These are phyloP conservation scores for Holothuria glaberrima DNA, from an alignment of 35 echinoderm and acorn worm genomes.

Conservation along the genomic window DNA sequence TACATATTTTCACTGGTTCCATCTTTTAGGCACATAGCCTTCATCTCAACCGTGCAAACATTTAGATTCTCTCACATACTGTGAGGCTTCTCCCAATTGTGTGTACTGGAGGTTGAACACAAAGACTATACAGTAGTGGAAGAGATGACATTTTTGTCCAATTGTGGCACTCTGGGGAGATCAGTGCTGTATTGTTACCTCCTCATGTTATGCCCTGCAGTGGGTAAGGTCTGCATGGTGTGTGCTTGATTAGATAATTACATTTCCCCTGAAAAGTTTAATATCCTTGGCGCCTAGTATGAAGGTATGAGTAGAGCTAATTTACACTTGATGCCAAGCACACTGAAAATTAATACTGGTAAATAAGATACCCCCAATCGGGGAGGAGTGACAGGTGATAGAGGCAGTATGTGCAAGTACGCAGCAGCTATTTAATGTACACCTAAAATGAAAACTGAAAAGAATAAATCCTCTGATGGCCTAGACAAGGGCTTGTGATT, in stretches of 20 bases:
- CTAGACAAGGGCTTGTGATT: too few species aligned
- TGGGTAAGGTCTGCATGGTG: slow-evolving; percentile 38
- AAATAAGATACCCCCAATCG: slow-evolving; percentile 33
- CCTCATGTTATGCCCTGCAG: slow-evolving; percentile 44
- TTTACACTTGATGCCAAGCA: slow-evolving; percentile 28
- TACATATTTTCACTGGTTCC: too few species aligned
- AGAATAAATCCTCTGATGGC: too few species aligned
- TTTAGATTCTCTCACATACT: too few species aligned
- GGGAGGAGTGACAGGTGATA: slow-evolving; percentile 37
- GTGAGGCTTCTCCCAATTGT: too few species aligned
- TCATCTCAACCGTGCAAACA: too few species aligned
- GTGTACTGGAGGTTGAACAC: neutral
- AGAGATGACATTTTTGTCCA: slow-evolving; percentile 39
- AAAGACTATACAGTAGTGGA: neutral
- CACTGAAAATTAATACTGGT: slow-evolving; percentile 21
- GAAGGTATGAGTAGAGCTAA: slow-evolving; percentile 35
- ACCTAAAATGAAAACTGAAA: too few species aligned
- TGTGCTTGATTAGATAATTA: slow-evolving; percentile 53
- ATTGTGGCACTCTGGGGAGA: slow-evolving; percentile 47
- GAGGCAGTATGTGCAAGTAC: too few species aligned
- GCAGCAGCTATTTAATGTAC: too few species aligned
- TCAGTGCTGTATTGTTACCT: slow-evolving; percentile 9
- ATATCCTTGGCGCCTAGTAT: slow-evolving; percentile 26
- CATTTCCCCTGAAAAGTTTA: slow-evolving; percentile 48
- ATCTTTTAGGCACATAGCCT: too few species aligned